Conservation (phyloP, 2,888 invertebrate genomes). For the Cheilosia grossa region DNA sequence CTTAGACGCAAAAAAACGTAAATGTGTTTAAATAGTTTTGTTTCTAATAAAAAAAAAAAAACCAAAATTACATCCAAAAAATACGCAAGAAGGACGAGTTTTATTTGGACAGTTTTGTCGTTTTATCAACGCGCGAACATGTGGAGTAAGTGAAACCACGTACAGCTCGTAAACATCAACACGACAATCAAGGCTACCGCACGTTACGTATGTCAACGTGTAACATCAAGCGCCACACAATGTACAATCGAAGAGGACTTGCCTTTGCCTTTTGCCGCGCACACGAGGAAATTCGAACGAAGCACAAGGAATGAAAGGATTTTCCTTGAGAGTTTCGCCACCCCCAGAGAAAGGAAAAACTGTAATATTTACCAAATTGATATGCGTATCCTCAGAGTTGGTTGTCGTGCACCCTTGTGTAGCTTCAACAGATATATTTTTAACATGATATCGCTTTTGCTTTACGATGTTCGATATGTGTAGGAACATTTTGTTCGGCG, state of each 20-base stretch:
- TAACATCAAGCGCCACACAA: conserved; percentile 1
- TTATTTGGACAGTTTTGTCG: conserved; percentile 14
- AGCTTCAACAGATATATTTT: conserved; percentile 2
- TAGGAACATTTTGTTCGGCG: not conserved
- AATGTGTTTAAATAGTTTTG: conserved; percentile 63
- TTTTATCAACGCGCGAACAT: conserved; percentile 10
- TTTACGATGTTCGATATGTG: not conserved
- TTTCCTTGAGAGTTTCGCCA: not conserved
- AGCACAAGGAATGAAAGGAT: conserved; percentile 36
- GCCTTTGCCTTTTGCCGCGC: not conserved
- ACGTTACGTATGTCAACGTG: conserved; percentile 11
- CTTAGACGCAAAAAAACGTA: conserved; percentile 37
- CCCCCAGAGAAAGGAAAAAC: not conserved
- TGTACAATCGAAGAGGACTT: conserved; percentile 3
- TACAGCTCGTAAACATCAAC: conserved; percentile 42
- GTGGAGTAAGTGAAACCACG: conserved; percentile 10
- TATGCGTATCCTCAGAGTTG: conserved; percentile 41
- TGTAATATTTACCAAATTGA: conserved; percentile 52
- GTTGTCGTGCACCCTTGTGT: not conserved
- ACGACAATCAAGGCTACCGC: conserved; percentile 16
- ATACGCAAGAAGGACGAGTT: conserved; percentile 16
- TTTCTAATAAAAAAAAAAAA: conserved; percentile 68
- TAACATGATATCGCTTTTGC: conserved; percentile 5
- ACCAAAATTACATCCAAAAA: conserved; percentile 37
- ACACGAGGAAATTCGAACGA: conserved; percentile 5